Conservation (phyloP, 2,113 vertebrate species). For the Terrapene triunguis region DNA sequence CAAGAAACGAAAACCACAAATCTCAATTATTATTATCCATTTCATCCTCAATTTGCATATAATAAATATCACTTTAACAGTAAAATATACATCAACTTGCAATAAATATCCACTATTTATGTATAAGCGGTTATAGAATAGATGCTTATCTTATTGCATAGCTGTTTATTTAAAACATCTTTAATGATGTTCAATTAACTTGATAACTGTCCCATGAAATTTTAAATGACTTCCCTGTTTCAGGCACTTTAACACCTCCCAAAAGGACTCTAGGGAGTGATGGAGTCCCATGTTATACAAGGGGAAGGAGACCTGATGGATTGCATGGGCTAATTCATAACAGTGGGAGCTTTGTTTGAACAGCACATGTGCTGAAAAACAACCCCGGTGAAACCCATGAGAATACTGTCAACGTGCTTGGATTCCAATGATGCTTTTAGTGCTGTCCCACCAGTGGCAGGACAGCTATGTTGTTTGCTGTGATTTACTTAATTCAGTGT, state of each 20-base stretch:
- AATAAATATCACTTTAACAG: neutral
- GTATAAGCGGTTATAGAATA: accelerated
- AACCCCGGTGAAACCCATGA: neutral
- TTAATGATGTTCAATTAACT: slow-evolving; percentile 12
- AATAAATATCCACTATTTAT: neutral
- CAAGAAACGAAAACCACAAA: neutral
- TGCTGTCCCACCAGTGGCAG: neutral
- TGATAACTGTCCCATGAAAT: neutral
- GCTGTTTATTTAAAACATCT: neutral
- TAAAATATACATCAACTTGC: neutral
- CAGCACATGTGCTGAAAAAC: neutral
- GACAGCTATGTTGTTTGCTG: neutral
- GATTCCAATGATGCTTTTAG: neutral
- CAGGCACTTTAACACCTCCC: neutral
- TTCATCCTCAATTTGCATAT: neutral
- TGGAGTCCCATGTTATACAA: neutral
- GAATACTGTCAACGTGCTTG: neutral
- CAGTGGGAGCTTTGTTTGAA: neutral
- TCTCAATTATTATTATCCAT: accelerated
- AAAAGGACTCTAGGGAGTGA: neutral
- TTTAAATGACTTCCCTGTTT: neutral
- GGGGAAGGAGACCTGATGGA: neutral
- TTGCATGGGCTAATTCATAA: neutral
- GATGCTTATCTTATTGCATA: neutral
- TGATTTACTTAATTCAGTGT: neutral